Conservation (phyloP, 2,888 invertebrate genomes). For the Hirudinaria manillensis region DNA sequence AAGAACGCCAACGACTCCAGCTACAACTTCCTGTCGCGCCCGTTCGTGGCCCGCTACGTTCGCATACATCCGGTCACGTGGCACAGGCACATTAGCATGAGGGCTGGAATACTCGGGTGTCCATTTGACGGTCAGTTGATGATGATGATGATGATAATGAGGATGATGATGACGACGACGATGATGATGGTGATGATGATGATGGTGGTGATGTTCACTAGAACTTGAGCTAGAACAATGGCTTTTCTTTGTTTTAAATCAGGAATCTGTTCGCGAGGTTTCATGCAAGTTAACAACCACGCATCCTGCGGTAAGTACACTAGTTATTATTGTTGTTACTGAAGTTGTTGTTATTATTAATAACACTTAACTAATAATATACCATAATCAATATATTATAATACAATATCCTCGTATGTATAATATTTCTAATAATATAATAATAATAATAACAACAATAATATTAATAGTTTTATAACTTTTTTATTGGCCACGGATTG, state of each 20-base stretch:
- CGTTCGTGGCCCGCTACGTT: constrained; percentile 57
- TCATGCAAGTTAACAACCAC: constrained; percentile 57
- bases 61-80: constrained; percentile 57
- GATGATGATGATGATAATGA: constrained; percentile 26
- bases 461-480: too few species aligned
- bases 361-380: too few species aligned
- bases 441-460: too few species aligned
- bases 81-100: constrained; percentile 56
- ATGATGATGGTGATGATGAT: not conserved
- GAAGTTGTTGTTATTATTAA: too few species aligned
- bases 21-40: constrained; percentile 57
- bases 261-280: constrained; percentile 56
- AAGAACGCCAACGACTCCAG: constrained; percentile 39
- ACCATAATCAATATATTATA: too few species aligned
- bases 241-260: constrained; percentile 18
- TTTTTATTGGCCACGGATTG: not conserved
- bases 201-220: constrained; percentile 22
- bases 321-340: not conserved
- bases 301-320: constrained; percentile 56
- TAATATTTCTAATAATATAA: too few species aligned
- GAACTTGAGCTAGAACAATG: too few species aligned
- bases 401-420: too few species aligned
- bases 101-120: constrained; percentile 58
- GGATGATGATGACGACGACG: constrained; percentile 16
- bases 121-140: constrained; percentile 51